Percentiles rank a stretch among this genome's conserved stretches.
Evolutionary conservation across 2,797 vertebrate genomes (phyloP).

Genomic region (Platyrinchus mystaceus): DNA sequence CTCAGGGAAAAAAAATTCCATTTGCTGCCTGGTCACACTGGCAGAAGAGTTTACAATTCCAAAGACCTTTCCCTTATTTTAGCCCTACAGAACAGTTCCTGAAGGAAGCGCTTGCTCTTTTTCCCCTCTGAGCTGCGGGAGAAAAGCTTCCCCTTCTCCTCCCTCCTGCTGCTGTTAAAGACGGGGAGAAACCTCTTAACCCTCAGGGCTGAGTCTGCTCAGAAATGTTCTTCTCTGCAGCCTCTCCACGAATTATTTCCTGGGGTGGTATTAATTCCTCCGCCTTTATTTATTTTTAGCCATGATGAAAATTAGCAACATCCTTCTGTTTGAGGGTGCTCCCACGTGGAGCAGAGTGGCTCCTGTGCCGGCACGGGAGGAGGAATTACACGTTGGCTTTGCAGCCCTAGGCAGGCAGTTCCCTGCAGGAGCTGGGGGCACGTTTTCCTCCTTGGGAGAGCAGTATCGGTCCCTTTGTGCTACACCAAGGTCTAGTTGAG

Average conservation of each 20-base stretch:
- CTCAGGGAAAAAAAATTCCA: accelerated
- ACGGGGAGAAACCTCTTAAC: background rate
- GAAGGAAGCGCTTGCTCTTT: background rate
- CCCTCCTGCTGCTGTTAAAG: background rate
- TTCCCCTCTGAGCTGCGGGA: background rate
- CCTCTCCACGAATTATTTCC: background rate
- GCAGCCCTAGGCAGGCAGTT: background rate
- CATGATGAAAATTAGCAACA: background rate
- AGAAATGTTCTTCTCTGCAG: background rate
- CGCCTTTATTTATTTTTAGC: conserved; percentile 8
- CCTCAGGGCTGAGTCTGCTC: background rate
- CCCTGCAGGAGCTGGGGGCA: background rate
- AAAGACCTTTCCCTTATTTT: background rate
- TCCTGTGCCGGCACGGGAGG: background rate
- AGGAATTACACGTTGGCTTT: accelerated
- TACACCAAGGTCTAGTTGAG: accelerated
- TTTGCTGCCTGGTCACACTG: background rate
- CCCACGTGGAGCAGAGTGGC: accelerated
- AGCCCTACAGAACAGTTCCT: background rate
- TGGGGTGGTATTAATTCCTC: background rate
- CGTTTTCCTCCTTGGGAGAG: accelerated
- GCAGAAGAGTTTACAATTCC: background rate
- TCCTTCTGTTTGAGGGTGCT: background rate
- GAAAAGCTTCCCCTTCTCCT: background rate
- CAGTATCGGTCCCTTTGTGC: background rate